phyloP scores from a whole-genome alignment of 2,888 invertebrate species.

The Bembecia ichneumoniformis region DNA sequence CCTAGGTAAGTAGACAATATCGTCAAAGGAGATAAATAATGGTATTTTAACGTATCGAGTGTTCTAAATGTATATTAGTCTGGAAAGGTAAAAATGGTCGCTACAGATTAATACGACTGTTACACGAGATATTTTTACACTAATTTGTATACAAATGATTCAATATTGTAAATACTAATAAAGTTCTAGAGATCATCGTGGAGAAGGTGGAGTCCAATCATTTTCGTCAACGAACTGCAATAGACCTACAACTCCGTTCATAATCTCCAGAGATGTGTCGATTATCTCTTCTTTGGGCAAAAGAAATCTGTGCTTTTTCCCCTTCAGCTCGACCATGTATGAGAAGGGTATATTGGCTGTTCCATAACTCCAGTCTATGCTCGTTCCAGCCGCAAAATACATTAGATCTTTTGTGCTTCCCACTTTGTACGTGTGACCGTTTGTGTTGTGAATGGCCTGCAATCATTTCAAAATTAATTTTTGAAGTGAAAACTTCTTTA shows the following conservation, averaged over 20 bases:
- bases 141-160: neutral
- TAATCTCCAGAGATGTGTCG: constrained; percentile 34
- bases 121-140: neutral
- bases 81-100: too few relatives aligned
- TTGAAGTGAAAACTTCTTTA: too few relatives aligned
- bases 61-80: too few relatives aligned
- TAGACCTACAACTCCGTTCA: constrained; percentile 36
- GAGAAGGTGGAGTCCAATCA: neutral
- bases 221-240: constrained; percentile 44
- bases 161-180: neutral
- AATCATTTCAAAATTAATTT: too few relatives aligned
- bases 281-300: constrained; percentile 52
- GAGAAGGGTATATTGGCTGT: constrained; percentile 47
- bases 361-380: constrained; percentile 58
- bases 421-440: constrained; percentile 53
- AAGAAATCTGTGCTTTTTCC: constrained; percentile 48
- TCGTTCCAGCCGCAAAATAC: constrained; percentile 57
- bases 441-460: constrained; percentile 44
- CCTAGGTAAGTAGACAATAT: too few relatives aligned
- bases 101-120: neutral
- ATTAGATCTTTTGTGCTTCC: constrained; percentile 62
- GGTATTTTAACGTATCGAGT: too few relatives aligned
- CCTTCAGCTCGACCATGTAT: constrained; percentile 56
- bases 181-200: too few relatives aligned
- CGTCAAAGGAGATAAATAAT: too few relatives aligned